A percentile compares a stretch with the other conserved stretches of the same genome.
These are phyloP conservation scores for Plebejus melissa DNA, from an alignment of 2,888 invertebrate genomes.

Conservation along the genomic window DNA sequence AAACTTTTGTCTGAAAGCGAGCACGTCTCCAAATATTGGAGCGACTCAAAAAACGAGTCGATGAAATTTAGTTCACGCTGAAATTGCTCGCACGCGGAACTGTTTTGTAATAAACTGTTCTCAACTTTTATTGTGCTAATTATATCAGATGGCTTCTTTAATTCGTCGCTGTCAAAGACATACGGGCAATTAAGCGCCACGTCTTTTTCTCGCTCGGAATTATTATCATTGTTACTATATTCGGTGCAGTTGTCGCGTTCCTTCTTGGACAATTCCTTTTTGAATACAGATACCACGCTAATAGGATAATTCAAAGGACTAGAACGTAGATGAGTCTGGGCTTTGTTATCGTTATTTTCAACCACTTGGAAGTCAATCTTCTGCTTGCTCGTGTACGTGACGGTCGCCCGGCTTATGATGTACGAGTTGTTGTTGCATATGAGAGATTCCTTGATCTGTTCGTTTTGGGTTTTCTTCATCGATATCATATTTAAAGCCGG, in stretches of 20 bases:
- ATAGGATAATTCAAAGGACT: constrained; percentile 59
- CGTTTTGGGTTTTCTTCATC: constrained; percentile 40
- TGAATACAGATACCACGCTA: constrained; percentile 62
- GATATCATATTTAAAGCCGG: constrained; percentile 45
- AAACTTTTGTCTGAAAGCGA: constrained; percentile 56
- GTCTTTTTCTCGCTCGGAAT: constrained; percentile 42
- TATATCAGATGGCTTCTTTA: constrained; percentile 70
- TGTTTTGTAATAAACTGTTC: constrained; percentile 54
- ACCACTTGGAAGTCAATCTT: constrained; percentile 66
- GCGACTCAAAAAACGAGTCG: constrained; percentile 71
- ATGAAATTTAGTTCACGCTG: constrained; percentile 70
- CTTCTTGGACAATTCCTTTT: constrained; percentile 46
- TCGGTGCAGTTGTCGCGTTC: constrained; percentile 29
- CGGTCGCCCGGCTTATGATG: constrained; percentile 59
- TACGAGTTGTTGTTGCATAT: constrained; percentile 52
- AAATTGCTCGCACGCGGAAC: constrained; percentile 67
- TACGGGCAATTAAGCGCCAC: constrained; percentile 54
- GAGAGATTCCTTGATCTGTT: constrained; percentile 42
- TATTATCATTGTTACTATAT: constrained; percentile 34
- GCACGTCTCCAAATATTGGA: constrained; percentile 66
- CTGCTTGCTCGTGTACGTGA: constrained; percentile 65
- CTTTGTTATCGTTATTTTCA: constrained; percentile 47
- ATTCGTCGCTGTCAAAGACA: constrained; percentile 52
- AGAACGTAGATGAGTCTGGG: constrained; percentile 43
- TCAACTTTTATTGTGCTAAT: constrained; percentile 66